Base-by-base conservation (phyloP, 2,797 vertebrate genomes). In the Sebastes minor region DNA sequence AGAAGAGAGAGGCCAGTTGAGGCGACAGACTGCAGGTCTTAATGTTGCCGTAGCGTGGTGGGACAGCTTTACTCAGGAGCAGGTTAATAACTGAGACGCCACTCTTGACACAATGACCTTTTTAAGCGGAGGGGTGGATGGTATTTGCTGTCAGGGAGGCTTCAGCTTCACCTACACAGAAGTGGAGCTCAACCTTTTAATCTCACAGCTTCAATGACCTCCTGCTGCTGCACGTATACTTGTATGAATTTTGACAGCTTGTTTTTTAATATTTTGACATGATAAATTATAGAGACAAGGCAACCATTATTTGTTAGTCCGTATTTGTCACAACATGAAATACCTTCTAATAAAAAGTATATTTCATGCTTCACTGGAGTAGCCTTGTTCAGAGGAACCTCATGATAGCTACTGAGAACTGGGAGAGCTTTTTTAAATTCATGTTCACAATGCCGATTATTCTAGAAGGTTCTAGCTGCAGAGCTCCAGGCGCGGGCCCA, bases 41-140 rank as follows among this genome's bases (percentile, higher is more conserved):
- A 74, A 32, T 56, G 83, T 74, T 80, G 8, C 18, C 2, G 3
- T 53, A 55, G 60, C 32, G 6, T 5, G 1, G 32, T 57, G 23
- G 4, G 65, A 12, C 55, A 33, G 22, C 3, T 27, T 66, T 28
- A 35, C 23, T 80, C 18, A 0, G 64, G 10, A 66, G 57, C 66
- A 10, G 49, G 7, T 18, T 18, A 70, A 71, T 71, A 70, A 72
- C 80, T 1, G 76, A 67, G 74, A 52, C 1, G 57, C 22, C 27
- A 68, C 64, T 78, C 71, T 49, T 22, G 46, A 78, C 38, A 78
- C 38, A 61, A 56, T 71, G 65, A 88, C 80, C 75, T 88, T 86
- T 83, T 74, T 8, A 79, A 76, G 49, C 1, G 0, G 14, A 72
- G 52, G 62, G 52, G 27, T 38, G 35, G 30, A 22, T 23, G 56